Evolutionary conservation across 2,113 vertebrate genomes (phyloP).

Genomic region (Cebidichthys violaceus): DNA sequence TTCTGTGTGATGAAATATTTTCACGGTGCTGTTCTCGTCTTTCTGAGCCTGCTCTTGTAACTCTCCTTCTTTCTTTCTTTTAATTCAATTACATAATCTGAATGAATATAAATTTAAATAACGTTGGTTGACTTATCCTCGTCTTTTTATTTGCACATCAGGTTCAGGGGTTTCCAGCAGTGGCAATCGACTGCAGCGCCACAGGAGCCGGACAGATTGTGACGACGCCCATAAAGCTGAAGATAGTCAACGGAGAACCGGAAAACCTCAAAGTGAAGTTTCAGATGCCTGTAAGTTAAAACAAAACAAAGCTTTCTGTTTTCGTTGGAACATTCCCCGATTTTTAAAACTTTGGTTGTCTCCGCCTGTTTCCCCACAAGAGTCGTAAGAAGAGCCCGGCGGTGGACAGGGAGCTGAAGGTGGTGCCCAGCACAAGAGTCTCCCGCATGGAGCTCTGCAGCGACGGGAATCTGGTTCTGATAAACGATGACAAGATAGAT

Average conservation of each 20-base stretch:
- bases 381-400: slow-evolving; percentile 81
- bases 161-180: slow-evolving; percentile 85
- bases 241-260: slow-evolving; percentile 86
- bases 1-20: no score
- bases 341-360: background rate
- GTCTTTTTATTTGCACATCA: slow-evolving; percentile 52
- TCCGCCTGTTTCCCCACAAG: slow-evolving; percentile 66
- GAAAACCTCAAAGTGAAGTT: slow-evolving; percentile 84
- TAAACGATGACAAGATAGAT: slow-evolving; percentile 87
- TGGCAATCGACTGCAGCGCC: slow-evolving; percentile 88
- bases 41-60: background rate
- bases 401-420: slow-evolving; percentile 85
- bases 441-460: slow-evolving; percentile 85
- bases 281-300: slow-evolving; percentile 89
- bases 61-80: background rate
- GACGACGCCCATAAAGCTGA: slow-evolving; percentile 86
- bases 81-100: background rate
- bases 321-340: background rate
- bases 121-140: background rate
- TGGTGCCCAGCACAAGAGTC: slow-evolving; percentile 89
- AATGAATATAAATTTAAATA: background rate
- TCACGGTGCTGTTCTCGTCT: background rate
- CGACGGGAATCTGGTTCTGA: slow-evolving; percentile 85
- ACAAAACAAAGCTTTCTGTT: background rate
- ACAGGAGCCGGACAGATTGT: slow-evolving; percentile 87